Evolutionary conservation across 1,140 invertebrate species (phyloP), one percentile per base, ranked within the genome.

Genomic region (Trichomalopsis sarcophagae): DNA sequence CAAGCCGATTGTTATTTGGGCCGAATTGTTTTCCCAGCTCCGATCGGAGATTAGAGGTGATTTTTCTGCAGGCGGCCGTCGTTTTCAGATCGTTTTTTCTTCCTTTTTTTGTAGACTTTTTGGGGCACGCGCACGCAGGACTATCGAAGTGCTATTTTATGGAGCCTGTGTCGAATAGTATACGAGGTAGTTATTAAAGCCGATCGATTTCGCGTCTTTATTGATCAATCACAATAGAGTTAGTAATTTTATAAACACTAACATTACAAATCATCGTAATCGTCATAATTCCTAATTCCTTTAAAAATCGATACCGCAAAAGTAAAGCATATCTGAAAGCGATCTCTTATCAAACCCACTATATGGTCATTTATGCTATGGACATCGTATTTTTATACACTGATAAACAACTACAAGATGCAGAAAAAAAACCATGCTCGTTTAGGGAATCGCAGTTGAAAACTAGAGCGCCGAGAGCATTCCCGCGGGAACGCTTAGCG

Each of bases 1-100:
- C 88, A 89, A 85, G 89, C 84, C 88, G 86, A 89, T 91, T 90
- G 88, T 91, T 90, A 90, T 91, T 88, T 90, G 79, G 89, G 83
- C 87, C 88, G 87, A 89, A 90, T 89, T 87, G 87, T 88, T 88
- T 89, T 87, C 88, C 55, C 21, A 62, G 55, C 55, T 17, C 17
- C 55, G 55, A 62, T n/a, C 6, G 55, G 55, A 17, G 55, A 62
- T n/a, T 62, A 62, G 55, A 62, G 55, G 21, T 21, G 21, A 62
- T 62, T 62, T 62, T 62, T 62, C 55, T 5, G 55, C 55, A 21
- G 7, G 55, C 55, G 55, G 17, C 4, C 55, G 21, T 62, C 55
- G 21, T 62, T 62, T 62, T 62, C 55, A 62, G 17, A 21, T 62
- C 55, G 55, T 62, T n/a, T 21, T 6, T 14, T 62, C 50, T 62